Base-by-base conservation (phyloP, 2,888 invertebrate species). In the Hedya salicella region DNA sequence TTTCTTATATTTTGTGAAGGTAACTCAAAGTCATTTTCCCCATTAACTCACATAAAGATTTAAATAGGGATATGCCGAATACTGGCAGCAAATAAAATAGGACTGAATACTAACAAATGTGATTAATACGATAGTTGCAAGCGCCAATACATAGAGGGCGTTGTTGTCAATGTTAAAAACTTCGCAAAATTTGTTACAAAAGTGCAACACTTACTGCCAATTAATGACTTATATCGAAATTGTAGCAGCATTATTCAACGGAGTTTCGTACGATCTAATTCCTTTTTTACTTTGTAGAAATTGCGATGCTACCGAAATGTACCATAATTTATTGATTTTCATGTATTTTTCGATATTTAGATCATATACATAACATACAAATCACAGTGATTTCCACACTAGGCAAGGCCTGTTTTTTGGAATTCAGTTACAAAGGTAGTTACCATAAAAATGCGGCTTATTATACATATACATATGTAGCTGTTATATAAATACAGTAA, bases 141-240 rank as follows among this genome's bases (percentile, higher is more conserved):
- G 46, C 60, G 25, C 40, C 8, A 21, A 44, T 2, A 57, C 19
- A 66, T 17, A 66, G 60, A 32, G 46, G 65, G 60, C 59, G 59
- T 21, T 48, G 65, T 14, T 32, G 30, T 40, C 42, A 46, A 63
- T 48, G 39, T 46, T 60, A 6, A 36, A 59, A 48, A 25, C 40
- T n/a, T n/a, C n/a, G n/a, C n/a, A n/a, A n/a, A 36, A 16, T 25
- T 60, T 40, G 60, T 13, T 48, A 59, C 52, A 40, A 74, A 71
- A 69, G 74, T 74, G 75, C 73, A 74, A 78, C 76, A 42, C 40
- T 50, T 50, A 73, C 68, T 70, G 73, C 74, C 71, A 70, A 72
- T 69, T 25, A 69, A 71, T 70, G 70, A 59, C 69, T 72, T 74
- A 76, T 50, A 44, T 50, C 71, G 70, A 71, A 53, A 44, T 17